Percentiles rank a stretch among this genome's conserved stretches.
These are phyloP conservation scores for Cetonia aurata DNA, from an alignment of 2,888 invertebrate genomes.

Conservation along the genomic window DNA sequence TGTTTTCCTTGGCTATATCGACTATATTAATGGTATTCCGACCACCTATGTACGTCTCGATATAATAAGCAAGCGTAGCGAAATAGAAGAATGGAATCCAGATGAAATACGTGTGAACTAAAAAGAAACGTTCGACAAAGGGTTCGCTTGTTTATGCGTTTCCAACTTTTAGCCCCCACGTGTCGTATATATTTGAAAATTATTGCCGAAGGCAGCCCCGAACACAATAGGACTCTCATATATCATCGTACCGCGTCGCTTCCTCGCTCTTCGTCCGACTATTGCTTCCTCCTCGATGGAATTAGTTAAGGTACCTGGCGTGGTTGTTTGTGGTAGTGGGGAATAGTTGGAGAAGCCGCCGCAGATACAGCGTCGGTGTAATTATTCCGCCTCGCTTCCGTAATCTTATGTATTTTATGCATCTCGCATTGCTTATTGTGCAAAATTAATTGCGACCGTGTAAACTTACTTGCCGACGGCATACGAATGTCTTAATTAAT, in stretches of 20 bases:
- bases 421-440: slow-evolving; percentile 54
- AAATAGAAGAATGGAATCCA: neutral
- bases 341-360: neutral
- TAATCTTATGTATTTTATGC: slow-evolving; percentile 58
- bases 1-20: slow-evolving; percentile 31
- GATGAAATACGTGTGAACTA: neutral
- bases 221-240: slow-evolving; percentile 42
- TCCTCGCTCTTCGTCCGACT: slow-evolving; percentile 9
- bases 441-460: slow-evolving; percentile 55
- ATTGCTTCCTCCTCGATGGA: slow-evolving; percentile 26
- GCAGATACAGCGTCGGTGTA: slow-evolving; percentile 43
- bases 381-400: slow-evolving; percentile 53
- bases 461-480: slow-evolving; percentile 56
- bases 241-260: slow-evolving; percentile 23
- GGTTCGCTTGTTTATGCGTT: slow-evolving; percentile 41
- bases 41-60: slow-evolving; percentile 43
- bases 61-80: slow-evolving; percentile 39
- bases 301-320: slow-evolving; percentile 47
- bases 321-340: neutral
- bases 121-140: slow-evolving; percentile 28
- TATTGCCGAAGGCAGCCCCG: slow-evolving; percentile 41
- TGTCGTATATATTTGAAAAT: slow-evolving; percentile 35
- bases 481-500: slow-evolving; percentile 59
- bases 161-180: slow-evolving; percentile 33
- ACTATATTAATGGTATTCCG: slow-evolving; percentile 46